Base-by-base conservation (phyloP, 2,113 vertebrate genomes). In the Brevimyrus niger region DNA sequence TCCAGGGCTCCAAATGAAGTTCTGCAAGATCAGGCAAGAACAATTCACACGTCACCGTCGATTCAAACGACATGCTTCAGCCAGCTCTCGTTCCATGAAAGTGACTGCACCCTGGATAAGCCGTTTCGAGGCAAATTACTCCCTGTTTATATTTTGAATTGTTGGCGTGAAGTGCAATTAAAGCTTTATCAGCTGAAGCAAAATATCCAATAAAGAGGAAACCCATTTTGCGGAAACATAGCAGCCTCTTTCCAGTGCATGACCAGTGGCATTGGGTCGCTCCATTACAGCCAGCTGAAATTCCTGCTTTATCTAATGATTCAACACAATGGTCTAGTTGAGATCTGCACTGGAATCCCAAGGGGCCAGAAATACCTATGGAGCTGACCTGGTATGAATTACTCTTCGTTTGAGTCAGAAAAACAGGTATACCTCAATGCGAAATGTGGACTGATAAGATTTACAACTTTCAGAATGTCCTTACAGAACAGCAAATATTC, bases 151-250 rank as follows among this genome's bases (percentile, higher is more conserved):
- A 88, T 90, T 93, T 90, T 91, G 90, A 94, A 94, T 95, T 93
- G 93, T 94, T 92, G 92, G 91, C 90, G 93, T 93, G 91, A 94
- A 93, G 92, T 91, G 92, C 94, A 95, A 95, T 95, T 94, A 95
- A 94, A 94, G 90, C 92, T 91, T 89, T 91, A 15, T 92, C 92
- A 89, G 92, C 93, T 42, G 94, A 91, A 89, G 65, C 31, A 46
- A 38, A 47, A 87, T 87, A 87, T 87, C 61, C 88, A 90, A 69
- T 90, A 90, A 87, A 50, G 69, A 23, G 44, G 73, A 51, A 86
- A 46, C 9, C 21, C 82, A 84, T 84, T 84, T n/a, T 53, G 38
- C 21, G 21, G 58, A 58, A 86, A 50, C 58, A 21, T 61, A 27
- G 42, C 11, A 9, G 15, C 42, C 53, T n/a, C 19, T 46, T 44